Base-by-base conservation (phyloP, 2,113 vertebrate species). In the Nothoprocta pentlandii region DNA sequence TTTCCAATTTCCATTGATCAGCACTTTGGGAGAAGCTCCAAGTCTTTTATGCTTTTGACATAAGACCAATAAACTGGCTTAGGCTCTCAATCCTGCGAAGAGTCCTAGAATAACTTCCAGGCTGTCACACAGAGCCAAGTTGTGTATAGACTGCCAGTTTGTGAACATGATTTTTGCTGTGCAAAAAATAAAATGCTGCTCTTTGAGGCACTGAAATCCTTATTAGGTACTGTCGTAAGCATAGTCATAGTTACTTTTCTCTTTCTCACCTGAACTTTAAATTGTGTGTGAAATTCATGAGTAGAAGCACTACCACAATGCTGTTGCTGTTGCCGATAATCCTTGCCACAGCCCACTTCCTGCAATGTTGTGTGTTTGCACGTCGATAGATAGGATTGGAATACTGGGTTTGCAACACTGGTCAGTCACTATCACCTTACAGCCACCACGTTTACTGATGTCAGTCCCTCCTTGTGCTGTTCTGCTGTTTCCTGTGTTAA, bases 251-350 rank as follows among this genome's bases (percentile, higher is more conserved):
- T 91, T 21, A 23, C 25, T 62, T 63, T 23, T 30, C 21, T 79
- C 32, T 11, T 44, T 90, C 85, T 79, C 34, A 74, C 36, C 21
- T n/a, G 41, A 66, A 42, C 70, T 82, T 89, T 87, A 56, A 64
- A 74, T 51, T 63, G 17, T 42, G 6, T 30, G n/a, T 75, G 36
- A 85, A 49, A 75, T 61, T 47, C 67, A 75, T 56, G 42, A 75
- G 11, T 3, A 0, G 13, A 34, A 75, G 23, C 30, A 21, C 17
- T 79, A 16, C 12, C 1, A 1, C 8, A 4, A 26, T 80, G 13
- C 25, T 71, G 23, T 19, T 51, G 36, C 26, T 54, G 22, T 41
- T 39, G 91, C 76, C 44, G 92, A 91, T n/a, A 56, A 11, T 49
- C 54, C 41, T 76, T 62, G 34, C 78, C 32, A 61, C 21, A 58